Base-by-base conservation (phyloP, 1,140 invertebrate species). In the Holotrichia oblita region DNA sequence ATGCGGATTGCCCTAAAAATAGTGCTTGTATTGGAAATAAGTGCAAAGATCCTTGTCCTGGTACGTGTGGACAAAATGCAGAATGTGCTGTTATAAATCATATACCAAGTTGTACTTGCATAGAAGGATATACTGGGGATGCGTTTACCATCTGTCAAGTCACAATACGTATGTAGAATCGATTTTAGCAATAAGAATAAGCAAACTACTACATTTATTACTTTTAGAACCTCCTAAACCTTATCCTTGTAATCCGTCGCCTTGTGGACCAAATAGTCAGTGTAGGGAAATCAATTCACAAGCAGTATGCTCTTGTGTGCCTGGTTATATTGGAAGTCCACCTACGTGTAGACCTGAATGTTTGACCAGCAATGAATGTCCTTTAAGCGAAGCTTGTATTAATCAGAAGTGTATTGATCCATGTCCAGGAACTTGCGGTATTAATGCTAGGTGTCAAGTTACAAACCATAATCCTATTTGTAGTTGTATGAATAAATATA, bases 51-150 rank as follows among this genome's bases (percentile, higher is more conserved):
- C 93, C 93, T 6, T 95, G 94, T 82, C 86, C 88, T 17, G 92
- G 92, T 78, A 91, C 89, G 17, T 94, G 94, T 83, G 94, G 93
- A 40, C 83, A 88, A 59, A 93, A 93, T 85, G 93, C 94, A 0
- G 85, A 91, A 41, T 96, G 94, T 83, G 89, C 89, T 80, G 93
- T 94, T 0, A 86, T 93, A 6, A 94, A 93, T 86, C 94, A 95
- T 85, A 89, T 93, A 80, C 93, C 94, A n/a, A 91, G 93, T 77
- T 96, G 94, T 82, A 90, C 88, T 73, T 95, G 93, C 83, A 89
- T 91, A 42, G 85, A 87, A 40, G 92, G 90, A 78, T 94, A 89
- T 83, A 90, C 89, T 6, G 94, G 94, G 75, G 93, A 93, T 85
- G 93, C 94, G 22, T 93, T 93, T 81, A 86, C 90, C 75, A 86